Percentiles rank a stretch among this genome's conserved stretches.
These are phyloP conservation scores for Phainopepla nitens DNA, from an alignment of 2,113 vertebrate genomes.

Conservation along the genomic window DNA sequence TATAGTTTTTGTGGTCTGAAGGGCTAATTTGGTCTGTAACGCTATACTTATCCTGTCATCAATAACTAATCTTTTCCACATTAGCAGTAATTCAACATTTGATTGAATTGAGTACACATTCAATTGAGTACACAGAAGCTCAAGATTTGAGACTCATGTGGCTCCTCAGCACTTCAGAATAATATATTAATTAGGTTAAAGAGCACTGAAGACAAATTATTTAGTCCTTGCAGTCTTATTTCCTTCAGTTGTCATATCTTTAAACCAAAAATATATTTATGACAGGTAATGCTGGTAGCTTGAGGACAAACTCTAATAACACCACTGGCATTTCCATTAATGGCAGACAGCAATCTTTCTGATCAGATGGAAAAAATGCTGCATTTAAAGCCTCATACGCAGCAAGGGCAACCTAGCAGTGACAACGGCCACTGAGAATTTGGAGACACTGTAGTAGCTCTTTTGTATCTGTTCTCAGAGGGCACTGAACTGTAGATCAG, in stretches of 20 bases:
- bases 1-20: neutral
- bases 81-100: slow-evolving; percentile 52
- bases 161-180: slow-evolving; percentile 36
- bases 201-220: slow-evolving; percentile 20
- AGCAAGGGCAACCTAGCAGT: neutral
- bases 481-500: neutral
- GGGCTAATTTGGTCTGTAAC: neutral
- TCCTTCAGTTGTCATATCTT: neutral
- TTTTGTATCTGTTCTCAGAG: neutral
- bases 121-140: neutral
- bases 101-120: no score
- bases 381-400: neutral
- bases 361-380: slow-evolving; percentile 7
- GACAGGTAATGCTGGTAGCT: slow-evolving; percentile 17
- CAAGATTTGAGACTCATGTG: neutral
- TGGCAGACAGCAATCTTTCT: neutral
- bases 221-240: neutral
- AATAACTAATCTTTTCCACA: slow-evolving; percentile 62
- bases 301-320: slow-evolving; percentile 20
- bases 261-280: slow-evolving; percentile 11
- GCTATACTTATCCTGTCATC: neutral
- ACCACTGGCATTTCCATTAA: slow-evolving; percentile 21
- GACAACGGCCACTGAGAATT: neutral
- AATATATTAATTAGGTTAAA: slow-evolving; percentile 27
- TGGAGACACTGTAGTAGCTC: neutral